Conservation (phyloP, 2,888 invertebrate genomes). For the Drosophila picticornis region DNA sequence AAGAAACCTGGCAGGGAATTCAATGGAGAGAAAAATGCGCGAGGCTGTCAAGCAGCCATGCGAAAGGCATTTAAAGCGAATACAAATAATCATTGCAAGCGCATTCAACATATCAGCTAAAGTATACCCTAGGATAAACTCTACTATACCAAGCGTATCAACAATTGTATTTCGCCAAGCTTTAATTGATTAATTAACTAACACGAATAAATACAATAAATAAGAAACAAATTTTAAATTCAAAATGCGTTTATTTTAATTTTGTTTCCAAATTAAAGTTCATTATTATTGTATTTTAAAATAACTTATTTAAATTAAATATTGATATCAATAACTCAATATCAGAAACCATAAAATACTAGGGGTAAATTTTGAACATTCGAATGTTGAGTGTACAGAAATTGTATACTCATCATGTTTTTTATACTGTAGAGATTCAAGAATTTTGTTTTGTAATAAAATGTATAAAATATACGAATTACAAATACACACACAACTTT, state of each 20-base stretch:
- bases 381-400: not conserved
- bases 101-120: not conserved
- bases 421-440: not conserved
- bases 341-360: not conserved
- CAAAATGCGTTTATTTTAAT: not conserved
- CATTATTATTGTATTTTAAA: not conserved
- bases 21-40: conserved; percentile 36
- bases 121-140: conserved; percentile 15
- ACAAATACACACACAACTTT: not conserved
- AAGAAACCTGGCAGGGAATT: conserved; percentile 49
- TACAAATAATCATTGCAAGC: conserved; percentile 13
- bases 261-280: not conserved
- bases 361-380: not conserved
- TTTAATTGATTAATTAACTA: too few species aligned
- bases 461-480: not conserved
- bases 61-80: conserved; percentile 35
- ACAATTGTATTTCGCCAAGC: not conserved
- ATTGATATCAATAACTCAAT: not conserved
- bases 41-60: conserved; percentile 46
- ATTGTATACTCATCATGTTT: too few species aligned
- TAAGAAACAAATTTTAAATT: not conserved
- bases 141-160: too few species aligned
- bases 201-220: not conserved
- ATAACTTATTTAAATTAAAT: too few species aligned
- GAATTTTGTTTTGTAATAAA: not conserved